Evolutionary conservation across 2,888 invertebrate genomes (phyloP).

Genomic region (Altica lythri): DNA sequence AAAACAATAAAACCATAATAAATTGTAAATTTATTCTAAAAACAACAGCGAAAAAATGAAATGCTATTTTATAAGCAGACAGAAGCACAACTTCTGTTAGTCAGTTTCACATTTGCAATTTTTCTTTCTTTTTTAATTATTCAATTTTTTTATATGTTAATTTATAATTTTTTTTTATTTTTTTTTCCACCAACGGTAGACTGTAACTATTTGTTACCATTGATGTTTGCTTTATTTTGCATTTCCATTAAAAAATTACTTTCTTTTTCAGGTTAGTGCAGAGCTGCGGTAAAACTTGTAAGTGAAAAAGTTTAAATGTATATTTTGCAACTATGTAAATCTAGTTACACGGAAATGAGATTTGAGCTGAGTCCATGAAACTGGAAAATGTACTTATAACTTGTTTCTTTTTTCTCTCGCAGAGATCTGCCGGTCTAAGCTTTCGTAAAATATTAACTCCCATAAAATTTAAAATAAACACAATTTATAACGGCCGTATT

Average conservation of each 20-base stretch:
- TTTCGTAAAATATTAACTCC: constrained; percentile 25
- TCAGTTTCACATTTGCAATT: too few relatives aligned
- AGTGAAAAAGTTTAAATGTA: constrained; percentile 34
- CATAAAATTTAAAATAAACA: constrained; percentile 30
- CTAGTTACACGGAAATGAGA: constrained; percentile 42
- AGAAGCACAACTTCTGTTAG: too few relatives aligned
- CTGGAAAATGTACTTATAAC: constrained; percentile 35
- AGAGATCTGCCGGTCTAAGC: constrained; percentile 21
- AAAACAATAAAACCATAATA: too few relatives aligned
- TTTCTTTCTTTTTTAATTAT: too few relatives aligned
- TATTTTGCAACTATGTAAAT: constrained; percentile 35
- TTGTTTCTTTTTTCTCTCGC: constrained; percentile 20
- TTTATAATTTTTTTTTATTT: too few relatives aligned
- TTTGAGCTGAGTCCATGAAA: constrained; percentile 40
- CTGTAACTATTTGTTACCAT: too few relatives aligned
- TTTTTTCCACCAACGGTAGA: too few relatives aligned
- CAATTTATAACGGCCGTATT: constrained; percentile 29
- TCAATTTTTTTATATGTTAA: too few relatives aligned
- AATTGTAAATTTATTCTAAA: too few relatives aligned
- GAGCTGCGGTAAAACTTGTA: constrained; percentile 24
- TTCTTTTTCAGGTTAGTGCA: constrained; percentile 29
- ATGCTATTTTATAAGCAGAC: too few relatives aligned
- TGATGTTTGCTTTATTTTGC: too few relatives aligned
- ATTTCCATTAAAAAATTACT: constrained; percentile 6
- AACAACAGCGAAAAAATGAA: too few relatives aligned